A percentile compares a stretch with the other conserved stretches of the same genome.
Conservation (phyloP, 2,113 vertebrate genomes). For the Puntigrus tetrazona region DNA sequence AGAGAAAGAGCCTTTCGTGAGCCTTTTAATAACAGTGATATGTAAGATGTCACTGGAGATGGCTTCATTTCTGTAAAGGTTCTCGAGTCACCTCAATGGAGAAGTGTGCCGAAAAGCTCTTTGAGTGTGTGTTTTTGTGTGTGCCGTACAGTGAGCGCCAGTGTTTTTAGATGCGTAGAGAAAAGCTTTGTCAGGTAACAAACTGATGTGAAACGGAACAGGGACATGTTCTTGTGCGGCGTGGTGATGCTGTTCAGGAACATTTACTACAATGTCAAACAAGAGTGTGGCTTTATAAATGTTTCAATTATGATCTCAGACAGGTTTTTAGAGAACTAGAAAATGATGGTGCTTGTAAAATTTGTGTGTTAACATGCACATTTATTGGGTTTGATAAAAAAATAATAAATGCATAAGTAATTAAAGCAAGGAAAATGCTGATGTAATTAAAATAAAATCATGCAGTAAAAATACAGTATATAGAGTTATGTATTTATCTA, state of each 20-base stretch:
- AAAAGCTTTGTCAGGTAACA: constrained; percentile 28
- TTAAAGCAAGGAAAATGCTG: neutral
- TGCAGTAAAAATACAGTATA: too few species aligned
- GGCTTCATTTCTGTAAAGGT: constrained; percentile 47
- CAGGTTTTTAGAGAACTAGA: neutral
- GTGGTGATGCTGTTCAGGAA: neutral
- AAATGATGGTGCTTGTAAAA: neutral
- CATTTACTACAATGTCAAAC: constrained; percentile 10
- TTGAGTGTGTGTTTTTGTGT: constrained; percentile 20
- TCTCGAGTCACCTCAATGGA: constrained; percentile 46
- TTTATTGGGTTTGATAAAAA: neutral
- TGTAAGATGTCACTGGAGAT: constrained; percentile 60
- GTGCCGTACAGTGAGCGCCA: constrained; percentile 21
- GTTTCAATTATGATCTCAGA: neutral
- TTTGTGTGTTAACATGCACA: neutral
- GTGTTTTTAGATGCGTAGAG: constrained; percentile 10
- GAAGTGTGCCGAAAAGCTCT: constrained; percentile 29
- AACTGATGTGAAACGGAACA: constrained; percentile 34
- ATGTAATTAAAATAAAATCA: neutral
- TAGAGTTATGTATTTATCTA: too few species aligned
- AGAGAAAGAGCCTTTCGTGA: constrained; percentile 36
- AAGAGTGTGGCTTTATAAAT: neutral
- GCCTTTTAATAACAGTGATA: constrained; percentile 61
- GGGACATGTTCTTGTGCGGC: neutral
- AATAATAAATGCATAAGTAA: neutral